Base-by-base conservation (phyloP, 2,797 vertebrate genomes). In the Eulemur albifrons region DNA sequence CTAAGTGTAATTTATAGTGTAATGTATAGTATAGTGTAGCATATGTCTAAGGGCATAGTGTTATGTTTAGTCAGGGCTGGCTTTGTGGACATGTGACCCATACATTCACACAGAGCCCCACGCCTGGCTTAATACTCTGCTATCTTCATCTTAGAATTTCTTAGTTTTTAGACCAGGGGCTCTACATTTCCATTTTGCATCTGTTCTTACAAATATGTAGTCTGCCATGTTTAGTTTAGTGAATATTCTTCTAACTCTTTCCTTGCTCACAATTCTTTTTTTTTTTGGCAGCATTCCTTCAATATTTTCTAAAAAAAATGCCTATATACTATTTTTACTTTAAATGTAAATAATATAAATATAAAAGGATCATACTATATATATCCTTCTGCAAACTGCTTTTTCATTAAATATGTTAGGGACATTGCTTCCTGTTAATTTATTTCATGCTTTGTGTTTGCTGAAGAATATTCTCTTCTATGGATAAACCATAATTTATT, bases 291-390 rank as follows among this genome's bases (percentile, higher is more conserved):
- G 57, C 35, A 35, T 91, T 93, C 40, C 48, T 95, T 96, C 23
- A 59, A 35, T 86, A 27, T n/a, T 70, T 77, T 57, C 23, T 50
- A 82, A 79, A 85, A 87, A 79, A 79, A 83, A 81, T 30, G n/a
- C 5, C 27, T 93, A 10, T 81, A 45, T 82, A 52, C 54, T 96
- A 93, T 83, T 69, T 76, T 59, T 69, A 81, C 45, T 94, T 90
- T 61, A 95, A 88, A 84, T 84, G 50, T 94, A 96, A 96, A 59
- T 79, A 83, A 77, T 72, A 27, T 88, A 88, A 76, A 70, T 85
- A 65, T 50, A 95, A 40, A 86, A 73, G 40, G 69, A 52, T 77
- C 69, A 72, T 82, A 79, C 13, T 80, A 81, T 45, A 38, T 27
- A 32, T 63, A 80, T 50, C 43, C 72, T 59, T 92, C 48, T 95